Conservation (phyloP, 92 coral and sea anemone genomes). For the Paramuricea clavata region DNA sequence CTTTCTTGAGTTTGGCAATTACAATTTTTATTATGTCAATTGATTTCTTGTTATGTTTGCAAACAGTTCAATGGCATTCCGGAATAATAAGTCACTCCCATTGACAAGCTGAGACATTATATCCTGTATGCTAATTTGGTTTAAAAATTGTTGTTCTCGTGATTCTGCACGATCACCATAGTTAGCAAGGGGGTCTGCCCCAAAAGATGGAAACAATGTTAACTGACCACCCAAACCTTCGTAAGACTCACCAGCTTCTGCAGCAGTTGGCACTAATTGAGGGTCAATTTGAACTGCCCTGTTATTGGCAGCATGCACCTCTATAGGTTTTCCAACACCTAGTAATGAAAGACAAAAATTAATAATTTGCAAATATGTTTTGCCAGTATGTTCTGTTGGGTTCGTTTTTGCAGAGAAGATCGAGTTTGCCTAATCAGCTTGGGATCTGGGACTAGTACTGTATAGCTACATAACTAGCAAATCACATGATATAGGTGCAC, state of each 20-base stretch:
- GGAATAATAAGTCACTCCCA: constrained; percentile 16
- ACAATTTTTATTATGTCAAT: neutral
- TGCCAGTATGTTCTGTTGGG: too few species aligned
- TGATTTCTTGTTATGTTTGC: neutral
- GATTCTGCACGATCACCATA: constrained; percentile 3
- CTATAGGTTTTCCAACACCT: constrained; percentile 52
- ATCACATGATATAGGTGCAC: neutral
- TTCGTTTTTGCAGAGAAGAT: too few species aligned
- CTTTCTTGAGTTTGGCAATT: neutral
- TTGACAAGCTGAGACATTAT: constrained; percentile 27
- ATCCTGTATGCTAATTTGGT: constrained; percentile 5
- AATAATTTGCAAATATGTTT: neutral
- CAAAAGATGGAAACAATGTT: constrained; percentile 39
- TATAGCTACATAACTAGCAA: neutral
- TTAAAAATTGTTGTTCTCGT: constrained; percentile 38
- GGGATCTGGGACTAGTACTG: too few species aligned
- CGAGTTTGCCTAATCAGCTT: too few species aligned
- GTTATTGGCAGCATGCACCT: constrained; percentile 23
- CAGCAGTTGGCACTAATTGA: constrained; percentile 22
- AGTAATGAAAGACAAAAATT: constrained; percentile 12
- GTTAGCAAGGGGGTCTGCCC: constrained; percentile 44
- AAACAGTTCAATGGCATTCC: constrained; percentile 16
- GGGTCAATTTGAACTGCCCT: constrained; percentile 32
- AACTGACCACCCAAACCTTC: constrained; percentile 46
- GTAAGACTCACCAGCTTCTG: constrained; percentile 27